phyloP scores from a whole-genome alignment of 1,140 invertebrate genomes.

The Reticulitermes speratus region DNA sequence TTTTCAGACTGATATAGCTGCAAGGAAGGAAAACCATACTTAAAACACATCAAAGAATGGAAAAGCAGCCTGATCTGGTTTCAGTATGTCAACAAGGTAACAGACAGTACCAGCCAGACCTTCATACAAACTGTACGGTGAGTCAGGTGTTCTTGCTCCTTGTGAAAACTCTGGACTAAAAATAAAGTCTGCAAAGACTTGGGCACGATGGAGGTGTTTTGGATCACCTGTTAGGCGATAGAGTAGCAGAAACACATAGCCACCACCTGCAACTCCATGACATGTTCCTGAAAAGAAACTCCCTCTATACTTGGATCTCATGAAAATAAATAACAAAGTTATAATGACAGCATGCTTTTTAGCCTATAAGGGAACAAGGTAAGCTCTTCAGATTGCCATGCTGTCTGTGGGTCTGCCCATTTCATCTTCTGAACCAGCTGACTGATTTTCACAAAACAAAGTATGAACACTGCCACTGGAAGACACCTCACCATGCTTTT shows the following conservation, averaged over 20 bases:
- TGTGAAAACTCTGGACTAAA: conserved; percentile 62
- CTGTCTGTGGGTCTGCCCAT: too few species aligned
- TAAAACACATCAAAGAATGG: conserved; percentile 81
- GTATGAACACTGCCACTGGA: too few species aligned
- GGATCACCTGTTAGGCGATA: conserved; percentile 72
- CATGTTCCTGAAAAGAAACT: conserved; percentile 60
- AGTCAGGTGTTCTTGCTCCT: conserved; percentile 74
- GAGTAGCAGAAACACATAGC: conserved; percentile 78
- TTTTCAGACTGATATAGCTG: too few species aligned
- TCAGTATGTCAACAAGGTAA: conserved; percentile 72
- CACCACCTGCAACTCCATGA: conserved; percentile 83
- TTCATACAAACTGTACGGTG: conserved; percentile 81
- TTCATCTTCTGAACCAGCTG: too few species aligned
- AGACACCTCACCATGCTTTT: too few species aligned
- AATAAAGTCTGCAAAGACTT: conserved; percentile 76
- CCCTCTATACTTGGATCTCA: conserved; percentile 9
- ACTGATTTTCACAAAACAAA: too few species aligned
- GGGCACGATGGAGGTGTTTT: conserved; percentile 71
- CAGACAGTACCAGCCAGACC: conserved; percentile 83
- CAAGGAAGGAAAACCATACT: conserved; percentile 7
- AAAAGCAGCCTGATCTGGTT: conserved; percentile 74
- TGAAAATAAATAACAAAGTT: background rate
- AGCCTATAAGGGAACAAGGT: too few species aligned
- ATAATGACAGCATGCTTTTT: too few species aligned
- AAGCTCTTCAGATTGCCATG: too few species aligned